Conservation (phyloP, 2,113 vertebrate genomes). For the Rhea americana region DNA sequence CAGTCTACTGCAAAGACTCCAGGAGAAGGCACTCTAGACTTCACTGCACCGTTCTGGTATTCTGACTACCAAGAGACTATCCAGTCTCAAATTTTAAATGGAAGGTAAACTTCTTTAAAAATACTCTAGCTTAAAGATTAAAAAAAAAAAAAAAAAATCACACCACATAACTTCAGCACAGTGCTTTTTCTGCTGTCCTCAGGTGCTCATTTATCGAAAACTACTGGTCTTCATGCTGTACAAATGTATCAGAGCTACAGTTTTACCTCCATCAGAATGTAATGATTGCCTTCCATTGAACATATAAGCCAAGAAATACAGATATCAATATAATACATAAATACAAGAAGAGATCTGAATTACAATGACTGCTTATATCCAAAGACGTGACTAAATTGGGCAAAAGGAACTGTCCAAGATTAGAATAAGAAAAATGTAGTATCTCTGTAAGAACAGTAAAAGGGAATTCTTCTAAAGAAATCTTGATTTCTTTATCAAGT, state of each 20-base stretch:
- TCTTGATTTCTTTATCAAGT: background rate
- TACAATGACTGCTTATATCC: background rate
- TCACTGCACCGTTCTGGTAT: constrained; percentile 30
- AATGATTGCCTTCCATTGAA: constrained; percentile 21
- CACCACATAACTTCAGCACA: constrained; percentile 20
- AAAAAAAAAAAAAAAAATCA: background rate
- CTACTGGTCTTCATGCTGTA: constrained; percentile 19
- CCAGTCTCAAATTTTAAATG: constrained; percentile 25
- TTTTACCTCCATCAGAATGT: constrained; percentile 11
- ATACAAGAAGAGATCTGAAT: constrained; percentile 3
- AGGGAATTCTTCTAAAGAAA: background rate
- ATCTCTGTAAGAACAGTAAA: background rate
- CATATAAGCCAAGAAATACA: constrained; percentile 3
- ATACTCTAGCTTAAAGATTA: constrained; percentile 11
- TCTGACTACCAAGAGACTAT: constrained; percentile 41
- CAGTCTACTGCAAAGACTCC: constrained; percentile 31
- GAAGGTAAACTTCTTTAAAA: constrained; percentile 49
- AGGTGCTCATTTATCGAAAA: constrained; percentile 17
- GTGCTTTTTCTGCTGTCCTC: constrained; percentile 35
- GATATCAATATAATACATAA: background rate
- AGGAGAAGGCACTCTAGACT: constrained; percentile 17
- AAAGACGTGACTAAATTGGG: background rate
- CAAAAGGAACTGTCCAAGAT: background rate
- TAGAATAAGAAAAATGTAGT: background rate
- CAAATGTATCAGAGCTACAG: background rate